Base-by-base conservation (phyloP, 2,113 vertebrate species). In the Protomyctophum bolini region DNA sequence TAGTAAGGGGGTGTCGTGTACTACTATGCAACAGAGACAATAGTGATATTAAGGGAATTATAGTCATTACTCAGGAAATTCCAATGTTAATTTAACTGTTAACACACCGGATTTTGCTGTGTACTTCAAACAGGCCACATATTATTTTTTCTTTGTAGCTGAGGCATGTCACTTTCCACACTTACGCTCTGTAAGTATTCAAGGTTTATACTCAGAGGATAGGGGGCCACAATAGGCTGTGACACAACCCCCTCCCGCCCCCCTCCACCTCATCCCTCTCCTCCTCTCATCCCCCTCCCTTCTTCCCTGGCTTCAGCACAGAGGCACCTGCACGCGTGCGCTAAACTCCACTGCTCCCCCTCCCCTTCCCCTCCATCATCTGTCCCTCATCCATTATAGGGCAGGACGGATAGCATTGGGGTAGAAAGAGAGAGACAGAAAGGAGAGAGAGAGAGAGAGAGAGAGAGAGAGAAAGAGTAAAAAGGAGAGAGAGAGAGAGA, bases 291-390 rank as follows among this genome's bases (percentile, higher is more conserved):
- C 54, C 58, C 59, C 52, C 64, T 55, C 77, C 49, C 29, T 64
- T 65, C 66, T 14, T 59, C 52, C 64, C 41, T 73, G 74, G 73
- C 70, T 68, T 72, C 68, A 65, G 80, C 78, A 83, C 64, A 45
- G 75, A 73, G 88, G 76, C 84, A 88, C 86, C 85, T 90, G 81
- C 85, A 91, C 86, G 91, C 88, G 79, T 92, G 91, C 86, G 86
- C 88, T 70, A 85, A 89, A 8, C 62, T 63, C 12, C 28, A 21
- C 57, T 66, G 6, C 51, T 56, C 12, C 55, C 59, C 84, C 67
- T 79, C 65, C 75, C 72, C 80, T 51, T 52, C 81, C 66, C 68
- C 72, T 76, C 86, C 86, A 85, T 90, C 88, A 87, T 91, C 79
- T 88, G 88, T 83, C 83, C 84, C 80, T 81, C 59, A 70, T 86